Evolutionary conservation across 30 jellyfish, hydroid and myxozoan genomes (phyloP).

Genomic region (Aurelia aurita): DNA sequence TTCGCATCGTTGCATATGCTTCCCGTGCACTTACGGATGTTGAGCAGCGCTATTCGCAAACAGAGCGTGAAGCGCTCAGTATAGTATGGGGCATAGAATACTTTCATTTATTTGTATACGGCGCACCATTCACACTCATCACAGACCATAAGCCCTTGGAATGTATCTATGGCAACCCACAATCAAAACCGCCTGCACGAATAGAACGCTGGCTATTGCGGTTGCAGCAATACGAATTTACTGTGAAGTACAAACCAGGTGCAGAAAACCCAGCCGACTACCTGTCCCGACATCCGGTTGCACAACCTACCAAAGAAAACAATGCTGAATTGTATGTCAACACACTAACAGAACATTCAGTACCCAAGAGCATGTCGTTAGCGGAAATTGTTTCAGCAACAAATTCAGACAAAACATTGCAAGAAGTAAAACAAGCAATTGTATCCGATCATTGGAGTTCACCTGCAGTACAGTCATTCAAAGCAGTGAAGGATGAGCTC

Average conservation of each 20-base stretch:
- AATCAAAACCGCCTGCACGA: slow-evolving; percentile 45
- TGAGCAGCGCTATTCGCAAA: slow-evolving; percentile 62
- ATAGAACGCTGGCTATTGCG: slow-evolving; percentile 53
- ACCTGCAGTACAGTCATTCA: neutral
- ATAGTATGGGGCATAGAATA: slow-evolving; percentile 29
- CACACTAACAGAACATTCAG: neutral
- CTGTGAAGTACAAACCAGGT: neutral
- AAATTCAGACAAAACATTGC: slow-evolving; percentile 22
- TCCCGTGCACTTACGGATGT: slow-evolving; percentile 5
- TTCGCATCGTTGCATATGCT: slow-evolving; percentile 44
- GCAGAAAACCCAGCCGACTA: too few relatives aligned
- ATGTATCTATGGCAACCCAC: too few relatives aligned
- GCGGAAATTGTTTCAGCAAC: slow-evolving; percentile 4
- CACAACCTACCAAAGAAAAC: neutral
- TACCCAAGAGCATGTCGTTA: neutral
- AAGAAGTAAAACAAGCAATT: slow-evolving; percentile 20
- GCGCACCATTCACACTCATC: slow-evolving; percentile 20
- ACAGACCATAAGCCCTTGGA: slow-evolving; percentile 64
- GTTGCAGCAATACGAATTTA: slow-evolving; percentile 21
- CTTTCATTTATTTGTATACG: slow-evolving; percentile 9
- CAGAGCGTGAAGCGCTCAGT: slow-evolving; percentile 26
- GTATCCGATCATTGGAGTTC: slow-evolving; percentile 9
- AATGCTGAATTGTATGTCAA: neutral
- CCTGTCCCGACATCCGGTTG: neutral
- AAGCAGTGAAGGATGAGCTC: slow-evolving; percentile 12